Conservation (phyloP, 1,140 invertebrate genomes). For the Brachionus rubens region DNA sequence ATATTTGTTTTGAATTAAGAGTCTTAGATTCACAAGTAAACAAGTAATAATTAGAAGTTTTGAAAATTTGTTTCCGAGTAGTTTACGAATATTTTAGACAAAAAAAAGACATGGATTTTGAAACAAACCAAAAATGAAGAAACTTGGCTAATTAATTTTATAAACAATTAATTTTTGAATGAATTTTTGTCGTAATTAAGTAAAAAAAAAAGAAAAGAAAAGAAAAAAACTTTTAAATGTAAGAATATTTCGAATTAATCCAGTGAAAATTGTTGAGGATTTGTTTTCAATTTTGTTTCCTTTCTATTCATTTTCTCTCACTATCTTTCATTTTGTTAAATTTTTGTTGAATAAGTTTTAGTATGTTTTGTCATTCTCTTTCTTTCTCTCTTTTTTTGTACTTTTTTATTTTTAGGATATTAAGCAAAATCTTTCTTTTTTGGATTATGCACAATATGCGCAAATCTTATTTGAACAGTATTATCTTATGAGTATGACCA, state of each 20-base stretch:
- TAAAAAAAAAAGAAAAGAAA: background rate
- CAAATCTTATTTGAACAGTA: conserved; percentile 12
- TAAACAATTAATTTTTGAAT: conserved; percentile 34
- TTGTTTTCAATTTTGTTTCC: background rate
- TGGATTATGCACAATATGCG: too few species aligned
- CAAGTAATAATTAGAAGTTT: too few species aligned
- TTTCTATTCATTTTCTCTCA: background rate
- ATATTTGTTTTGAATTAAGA: too few species aligned
- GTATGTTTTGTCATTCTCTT: too few species aligned
- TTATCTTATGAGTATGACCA: background rate
- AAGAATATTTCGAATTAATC: conserved; percentile 37
- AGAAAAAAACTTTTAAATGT: too few species aligned
- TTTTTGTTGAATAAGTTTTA: too few species aligned
- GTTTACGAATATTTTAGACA: too few species aligned
- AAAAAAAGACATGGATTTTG: background rate
- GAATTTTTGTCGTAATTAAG: background rate
- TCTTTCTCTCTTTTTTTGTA: conserved; percentile 6
- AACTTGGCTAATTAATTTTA: conserved; percentile 22
- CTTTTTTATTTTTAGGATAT: background rate
- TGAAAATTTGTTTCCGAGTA: too few species aligned
- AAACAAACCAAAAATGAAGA: background rate
- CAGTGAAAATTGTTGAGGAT: background rate
- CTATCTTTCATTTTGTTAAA: too few species aligned
- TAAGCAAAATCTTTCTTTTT: background rate
- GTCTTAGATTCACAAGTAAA: too few species aligned